Evolutionary conservation across 37 sponge, comb jelly and placozoan genomes (phyloP), one percentile per base, ranked within the genome.

Genomic region (Aplysina aerophoba): DNA sequence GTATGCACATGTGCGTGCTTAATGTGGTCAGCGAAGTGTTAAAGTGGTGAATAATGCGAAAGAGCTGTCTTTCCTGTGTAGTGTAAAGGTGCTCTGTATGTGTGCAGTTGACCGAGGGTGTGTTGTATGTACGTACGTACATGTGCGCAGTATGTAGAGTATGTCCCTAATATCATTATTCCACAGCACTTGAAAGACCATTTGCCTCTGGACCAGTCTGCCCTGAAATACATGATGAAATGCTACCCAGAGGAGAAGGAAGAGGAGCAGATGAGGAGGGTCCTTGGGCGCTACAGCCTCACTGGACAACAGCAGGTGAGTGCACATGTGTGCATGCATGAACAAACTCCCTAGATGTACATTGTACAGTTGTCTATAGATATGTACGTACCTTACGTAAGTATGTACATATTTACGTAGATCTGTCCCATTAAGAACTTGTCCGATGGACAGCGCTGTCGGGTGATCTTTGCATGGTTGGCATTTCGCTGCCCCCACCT

Each of bases 181-280:
- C 0, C 65, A 62, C 64, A 86, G 90, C 98, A 97, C 77, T 75
- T 97, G 22, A 90, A 93, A 50, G 98, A 97, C 44, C 72, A 88
- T 27, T 44, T 97, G 81, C 93, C 95, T 85, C 65, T 97, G 57
- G 85, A 83, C 31, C 38, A 56, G 83, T 91, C 88, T 61, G 93
- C 95, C 20, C 83, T 97, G 37, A 59, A 71, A 33, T 93, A 87
- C 85, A 90, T 97, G 90, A 83, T 93, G 86, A 89, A 85, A 53
- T 97, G 95, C 81, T 97, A 96, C 81, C 98, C 98, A 31, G 93
- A 91, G n/a, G 90, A 90, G 82, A 93, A 92, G 69, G 95, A 95
- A 22, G 88, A 88, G 68, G 98, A 97, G 62, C 88, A 90, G 27
- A 95, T 97, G 98, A 86, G 98, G 44, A 90, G 88, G 60, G 41